Evolutionary conservation across 92 coral and sea anemone species (phyloP).

Genomic region (Umimayanthus kanabou): DNA sequence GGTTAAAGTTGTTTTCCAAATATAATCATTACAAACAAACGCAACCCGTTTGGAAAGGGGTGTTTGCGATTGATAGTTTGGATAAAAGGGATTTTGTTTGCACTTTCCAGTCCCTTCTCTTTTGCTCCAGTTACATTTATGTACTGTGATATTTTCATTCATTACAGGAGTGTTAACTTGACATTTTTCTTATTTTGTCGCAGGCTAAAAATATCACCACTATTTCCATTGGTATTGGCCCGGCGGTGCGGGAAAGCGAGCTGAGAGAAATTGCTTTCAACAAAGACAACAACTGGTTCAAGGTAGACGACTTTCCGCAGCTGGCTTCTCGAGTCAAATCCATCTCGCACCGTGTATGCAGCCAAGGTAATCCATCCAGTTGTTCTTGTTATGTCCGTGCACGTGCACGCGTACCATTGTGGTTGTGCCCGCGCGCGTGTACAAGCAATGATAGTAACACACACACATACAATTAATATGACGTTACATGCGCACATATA

Average conservation of each 20-base stretch:
- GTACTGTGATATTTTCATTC: not conserved
- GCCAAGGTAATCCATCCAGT: constrained; percentile 60
- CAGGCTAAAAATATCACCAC: constrained; percentile 74
- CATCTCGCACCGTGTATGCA: constrained; percentile 66
- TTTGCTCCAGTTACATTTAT: too few relatives aligned
- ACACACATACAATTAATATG: too few relatives aligned
- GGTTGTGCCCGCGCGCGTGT: not conserved
- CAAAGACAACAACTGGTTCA: constrained; percentile 56
- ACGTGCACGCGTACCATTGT: not conserved
- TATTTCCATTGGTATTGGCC: constrained; percentile 69
- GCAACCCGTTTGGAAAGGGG: too few relatives aligned
- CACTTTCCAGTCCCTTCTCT: too few relatives aligned
- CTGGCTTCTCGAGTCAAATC: constrained; percentile 52
- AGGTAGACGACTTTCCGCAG: constrained; percentile 53
- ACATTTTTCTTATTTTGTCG: not conserved
- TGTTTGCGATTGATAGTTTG: too few relatives aligned
- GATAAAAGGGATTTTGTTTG: too few relatives aligned
- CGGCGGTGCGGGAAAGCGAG: constrained; percentile 60
- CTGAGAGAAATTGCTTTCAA: constrained; percentile 62
- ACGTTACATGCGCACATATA: too few relatives aligned
- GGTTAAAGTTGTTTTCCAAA: too few relatives aligned
- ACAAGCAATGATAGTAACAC: too few relatives aligned
- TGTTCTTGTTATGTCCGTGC: not conserved
- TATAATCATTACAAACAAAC: too few relatives aligned
- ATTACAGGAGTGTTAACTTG: not conserved